phyloP scores from a whole-genome alignment of 2,888 invertebrate genomes.

The Anagyrus pseudococci region DNA sequence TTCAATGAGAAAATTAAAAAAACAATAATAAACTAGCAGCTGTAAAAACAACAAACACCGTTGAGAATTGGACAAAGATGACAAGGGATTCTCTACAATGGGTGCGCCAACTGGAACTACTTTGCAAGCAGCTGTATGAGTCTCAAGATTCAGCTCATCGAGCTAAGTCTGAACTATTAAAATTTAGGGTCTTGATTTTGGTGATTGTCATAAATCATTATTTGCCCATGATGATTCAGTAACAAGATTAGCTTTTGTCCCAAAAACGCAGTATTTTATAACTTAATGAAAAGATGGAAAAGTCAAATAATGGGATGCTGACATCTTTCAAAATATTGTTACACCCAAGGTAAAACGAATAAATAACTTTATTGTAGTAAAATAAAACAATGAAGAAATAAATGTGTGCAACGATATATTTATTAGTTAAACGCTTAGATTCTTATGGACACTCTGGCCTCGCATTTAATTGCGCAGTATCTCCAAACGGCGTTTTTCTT shows the following conservation, averaged over 20 bases:
- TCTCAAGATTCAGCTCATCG: too few relatives aligned
- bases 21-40: conserved; percentile 20
- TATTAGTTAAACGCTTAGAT: too few relatives aligned
- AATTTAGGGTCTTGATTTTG: conserved; percentile 98
- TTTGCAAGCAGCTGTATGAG: conserved; percentile 98
- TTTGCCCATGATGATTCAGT: conserved; percentile 97
- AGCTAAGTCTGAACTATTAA: conserved; percentile 93
- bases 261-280: conserved; percentile 92
- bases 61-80: conserved; percentile 39
- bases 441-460: conserved; percentile 82
- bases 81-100: conserved; percentile 72
- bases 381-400: too few relatives aligned
- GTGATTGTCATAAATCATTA: conserved; percentile 95
- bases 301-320: conserved; percentile 97
- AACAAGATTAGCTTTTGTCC: conserved; percentile 86
- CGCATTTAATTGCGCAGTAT: conserved; percentile 77
- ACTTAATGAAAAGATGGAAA: conserved; percentile 92
- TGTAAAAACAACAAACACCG: conserved; percentile 20
- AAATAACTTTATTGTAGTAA: too few relatives aligned
- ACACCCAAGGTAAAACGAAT: conserved; percentile 80
- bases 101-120: conserved; percentile 90
- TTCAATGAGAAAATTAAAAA: conserved; percentile 27
- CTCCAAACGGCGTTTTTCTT: conserved; percentile 80
- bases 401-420: neutral
- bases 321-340: conserved; percentile 88